Evolutionary conservation across 2,888 invertebrate species (phyloP).

Genomic region (Drosophila testacea): DNA sequence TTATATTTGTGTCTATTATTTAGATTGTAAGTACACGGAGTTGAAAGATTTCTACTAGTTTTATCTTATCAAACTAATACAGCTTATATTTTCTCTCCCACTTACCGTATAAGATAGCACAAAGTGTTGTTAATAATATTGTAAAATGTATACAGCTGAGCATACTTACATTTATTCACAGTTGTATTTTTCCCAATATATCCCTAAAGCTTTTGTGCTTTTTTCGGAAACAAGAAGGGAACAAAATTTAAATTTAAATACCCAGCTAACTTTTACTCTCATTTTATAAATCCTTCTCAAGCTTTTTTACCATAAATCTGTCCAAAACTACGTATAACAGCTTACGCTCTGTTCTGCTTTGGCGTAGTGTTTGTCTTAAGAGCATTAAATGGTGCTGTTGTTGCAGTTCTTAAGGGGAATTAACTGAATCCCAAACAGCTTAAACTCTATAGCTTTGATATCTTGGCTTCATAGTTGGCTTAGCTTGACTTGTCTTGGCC

Average conservation of each 20-base stretch:
- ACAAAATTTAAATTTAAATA: background rate
- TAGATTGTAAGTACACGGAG: too few species aligned
- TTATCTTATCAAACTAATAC: too few species aligned
- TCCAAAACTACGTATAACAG: constrained; percentile 37
- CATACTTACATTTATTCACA: background rate
- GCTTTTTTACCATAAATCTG: constrained; percentile 27
- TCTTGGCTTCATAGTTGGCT: constrained; percentile 8
- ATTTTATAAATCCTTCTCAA: background rate
- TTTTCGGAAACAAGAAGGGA: constrained; percentile 22
- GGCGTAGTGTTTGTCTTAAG: background rate
- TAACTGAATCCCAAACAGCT: background rate
- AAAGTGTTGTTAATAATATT: too few species aligned
- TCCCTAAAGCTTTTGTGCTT: background rate
- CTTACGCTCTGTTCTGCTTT: background rate
- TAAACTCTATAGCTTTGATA: constrained; percentile 19
- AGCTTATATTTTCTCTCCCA: too few species aligned
- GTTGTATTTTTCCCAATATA: background rate
- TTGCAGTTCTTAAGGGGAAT: constrained; percentile 1
- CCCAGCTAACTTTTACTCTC: background rate
- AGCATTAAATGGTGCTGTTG: background rate
- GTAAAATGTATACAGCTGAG: background rate
- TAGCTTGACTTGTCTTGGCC: constrained; percentile 7
- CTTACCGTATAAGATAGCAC: too few species aligned
- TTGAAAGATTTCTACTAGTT: too few species aligned
- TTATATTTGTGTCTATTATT: too few species aligned